These are phyloP conservation scores for Microcebus tavaratra DNA, from an alignment of 2,113 vertebrate species.

Conservation along the genomic window DNA sequence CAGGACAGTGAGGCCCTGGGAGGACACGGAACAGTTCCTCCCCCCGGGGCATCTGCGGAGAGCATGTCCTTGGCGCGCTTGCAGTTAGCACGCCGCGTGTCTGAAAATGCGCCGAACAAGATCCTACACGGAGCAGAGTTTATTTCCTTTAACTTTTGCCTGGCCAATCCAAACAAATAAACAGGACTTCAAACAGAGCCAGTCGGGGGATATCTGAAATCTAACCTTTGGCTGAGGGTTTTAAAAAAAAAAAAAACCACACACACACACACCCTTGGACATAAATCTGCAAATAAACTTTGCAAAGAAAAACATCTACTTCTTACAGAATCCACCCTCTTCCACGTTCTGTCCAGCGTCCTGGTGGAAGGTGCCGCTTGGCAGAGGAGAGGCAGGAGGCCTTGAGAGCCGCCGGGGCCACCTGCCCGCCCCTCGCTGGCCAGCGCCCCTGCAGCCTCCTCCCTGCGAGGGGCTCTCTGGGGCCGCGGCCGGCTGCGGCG, in stretches of 20 bases:
- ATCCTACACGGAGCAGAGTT: background rate
- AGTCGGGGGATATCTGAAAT: conserved; percentile 46
- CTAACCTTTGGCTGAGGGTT: conserved; percentile 53
- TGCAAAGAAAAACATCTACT: conserved; percentile 43
- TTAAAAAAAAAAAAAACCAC: background rate
- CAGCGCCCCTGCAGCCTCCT: fast-evolving
- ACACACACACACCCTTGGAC: conserved; percentile 15
- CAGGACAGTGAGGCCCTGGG: background rate
- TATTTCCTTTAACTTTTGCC: conserved; percentile 32
- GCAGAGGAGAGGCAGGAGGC: fast-evolving
- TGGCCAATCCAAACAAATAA: conserved; percentile 66
- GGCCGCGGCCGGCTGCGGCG: fast-evolving
- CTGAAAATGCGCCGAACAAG: background rate
- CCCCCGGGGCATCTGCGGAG: background rate
- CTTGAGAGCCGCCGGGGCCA: no score
- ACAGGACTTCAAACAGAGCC: conserved; percentile 14
- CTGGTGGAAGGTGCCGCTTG: background rate
- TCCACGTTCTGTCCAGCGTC: fast-evolving
- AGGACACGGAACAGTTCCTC: background rate
- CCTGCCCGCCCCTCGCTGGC: fast-evolving
- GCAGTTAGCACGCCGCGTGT: background rate
- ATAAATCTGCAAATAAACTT: conserved; percentile 56
- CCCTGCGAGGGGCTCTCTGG: background rate
- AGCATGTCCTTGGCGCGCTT: background rate
- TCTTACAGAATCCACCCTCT: background rate